A percentile compares a stretch with the other conserved stretches of the same genome.
Conservation (phyloP, 2,888 invertebrate genomes). For the Clistopyga incitator region DNA sequence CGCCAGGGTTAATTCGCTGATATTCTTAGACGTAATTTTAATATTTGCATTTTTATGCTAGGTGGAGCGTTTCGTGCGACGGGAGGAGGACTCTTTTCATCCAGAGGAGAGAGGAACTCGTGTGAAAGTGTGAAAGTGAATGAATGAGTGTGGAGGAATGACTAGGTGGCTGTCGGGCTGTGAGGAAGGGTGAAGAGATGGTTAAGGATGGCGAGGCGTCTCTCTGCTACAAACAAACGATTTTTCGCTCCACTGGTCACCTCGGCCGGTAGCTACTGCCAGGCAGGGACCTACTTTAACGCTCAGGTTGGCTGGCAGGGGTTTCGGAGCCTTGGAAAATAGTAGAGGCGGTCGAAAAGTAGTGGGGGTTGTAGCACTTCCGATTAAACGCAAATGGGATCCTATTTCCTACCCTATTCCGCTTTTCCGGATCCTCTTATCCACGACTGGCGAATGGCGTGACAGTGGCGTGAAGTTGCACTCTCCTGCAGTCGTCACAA, state of each 20-base stretch:
- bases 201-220: constrained; percentile 61
- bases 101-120: constrained; percentile 32
- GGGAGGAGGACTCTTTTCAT: not conserved
- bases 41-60: constrained; percentile 57
- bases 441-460: constrained; percentile 58
- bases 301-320: not conserved
- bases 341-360: constrained; percentile 5
- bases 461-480: not conserved
- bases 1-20: constrained; percentile 36
- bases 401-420: constrained; percentile 73
- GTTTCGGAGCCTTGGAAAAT: constrained; percentile 12
- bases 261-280: constrained; percentile 42
- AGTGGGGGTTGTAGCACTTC: constrained; percentile 65
- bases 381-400: constrained; percentile 74
- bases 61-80: constrained; percentile 9
- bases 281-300: constrained; percentile 50
- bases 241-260: constrained; percentile 66
- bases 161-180: not conserved
- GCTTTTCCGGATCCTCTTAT: constrained; percentile 67
- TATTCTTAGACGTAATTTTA: constrained; percentile 22
- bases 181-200: constrained; percentile 62
- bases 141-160: constrained; percentile 37
- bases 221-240: constrained; percentile 67
- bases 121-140: constrained; percentile 61
- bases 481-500: constrained; percentile 10